Conservation (phyloP, 2,888 invertebrate genomes). For the Patella depressa region DNA sequence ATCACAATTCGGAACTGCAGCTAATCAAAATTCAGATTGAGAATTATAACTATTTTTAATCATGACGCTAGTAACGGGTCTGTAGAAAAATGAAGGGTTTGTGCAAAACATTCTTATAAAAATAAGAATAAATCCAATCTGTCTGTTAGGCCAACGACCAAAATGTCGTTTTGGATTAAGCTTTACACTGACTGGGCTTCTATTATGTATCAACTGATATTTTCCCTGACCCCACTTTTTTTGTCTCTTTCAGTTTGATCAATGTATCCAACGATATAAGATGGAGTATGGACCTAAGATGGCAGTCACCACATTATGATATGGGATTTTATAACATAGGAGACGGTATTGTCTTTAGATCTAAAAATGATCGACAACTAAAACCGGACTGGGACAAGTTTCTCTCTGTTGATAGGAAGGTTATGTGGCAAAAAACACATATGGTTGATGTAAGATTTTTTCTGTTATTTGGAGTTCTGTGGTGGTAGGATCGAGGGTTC, state of each 20-base stretch:
- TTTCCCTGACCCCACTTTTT: background rate
- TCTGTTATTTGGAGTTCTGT: too few species aligned
- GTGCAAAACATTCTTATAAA: too few species aligned
- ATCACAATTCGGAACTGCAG: too few species aligned
- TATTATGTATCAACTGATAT: background rate
- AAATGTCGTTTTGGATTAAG: background rate
- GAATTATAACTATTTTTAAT: too few species aligned
- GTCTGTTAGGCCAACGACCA: background rate
- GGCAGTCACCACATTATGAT: constrained; percentile 63
- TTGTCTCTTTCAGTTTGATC: constrained; percentile 47
- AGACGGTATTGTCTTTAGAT: constrained; percentile 61
- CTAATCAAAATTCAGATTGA: too few species aligned
- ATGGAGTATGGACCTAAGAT: constrained; percentile 67
- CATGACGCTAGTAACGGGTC: too few species aligned
- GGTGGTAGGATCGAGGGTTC: too few species aligned
- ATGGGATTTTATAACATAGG: constrained; percentile 66
- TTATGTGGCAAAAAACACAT: constrained; percentile 62
- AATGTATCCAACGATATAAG: constrained; percentile 63
- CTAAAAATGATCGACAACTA: constrained; percentile 44
- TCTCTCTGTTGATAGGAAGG: constrained; percentile 63
- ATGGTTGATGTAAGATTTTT: constrained; percentile 46
- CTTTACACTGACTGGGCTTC: background rate
- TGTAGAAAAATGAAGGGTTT: too few species aligned
- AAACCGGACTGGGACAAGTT: constrained; percentile 64
- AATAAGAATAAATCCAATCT: too few species aligned